A percentile compares a stretch with the other conserved stretches of the same genome.
Conservation (phyloP, 2,888 invertebrate species). For the Drosophila stalkeri region DNA sequence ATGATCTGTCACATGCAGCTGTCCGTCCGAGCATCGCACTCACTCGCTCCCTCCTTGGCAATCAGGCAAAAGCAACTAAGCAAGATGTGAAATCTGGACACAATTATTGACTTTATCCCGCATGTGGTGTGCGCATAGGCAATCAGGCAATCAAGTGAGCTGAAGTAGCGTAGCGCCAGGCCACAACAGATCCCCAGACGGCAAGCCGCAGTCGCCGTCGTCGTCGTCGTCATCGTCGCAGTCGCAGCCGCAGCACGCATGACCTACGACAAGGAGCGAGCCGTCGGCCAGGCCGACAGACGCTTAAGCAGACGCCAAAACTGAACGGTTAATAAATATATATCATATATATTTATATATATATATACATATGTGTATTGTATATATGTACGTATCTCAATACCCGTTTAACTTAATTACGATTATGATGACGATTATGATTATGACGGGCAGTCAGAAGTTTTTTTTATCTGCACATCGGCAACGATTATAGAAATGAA, state of each 20-base stretch:
- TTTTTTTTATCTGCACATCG: slow-evolving; percentile 55
- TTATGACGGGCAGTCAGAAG: slow-evolving; percentile 28
- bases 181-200: slow-evolving; percentile 27
- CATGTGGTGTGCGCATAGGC: slow-evolving; percentile 45
- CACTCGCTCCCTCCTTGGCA: neutral
- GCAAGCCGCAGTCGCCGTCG: slow-evolving; percentile 8
- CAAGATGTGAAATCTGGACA: slow-evolving; percentile 42
- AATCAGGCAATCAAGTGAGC: slow-evolving; percentile 45
- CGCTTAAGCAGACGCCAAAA: slow-evolving; percentile 40
- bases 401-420: slow-evolving; percentile 71
- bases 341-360: neutral
- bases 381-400: neutral
- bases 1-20: slow-evolving; percentile 22
- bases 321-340: slow-evolving; percentile 39
- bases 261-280: slow-evolving; percentile 66
- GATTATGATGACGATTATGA: slow-evolving; percentile 65
- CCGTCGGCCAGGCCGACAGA: slow-evolving; percentile 8
- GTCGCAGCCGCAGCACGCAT: slow-evolving; percentile 58
- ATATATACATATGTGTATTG: neutral
- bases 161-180: slow-evolving; percentile 60
- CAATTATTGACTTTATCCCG: slow-evolving; percentile 60
- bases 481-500: slow-evolving; percentile 64
- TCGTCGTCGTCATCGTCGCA: neutral
- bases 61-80: slow-evolving; percentile 3
- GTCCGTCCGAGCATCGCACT: neutral